Conservation (phyloP, 2,888 invertebrate species). For the Poecilus cupreus region DNA sequence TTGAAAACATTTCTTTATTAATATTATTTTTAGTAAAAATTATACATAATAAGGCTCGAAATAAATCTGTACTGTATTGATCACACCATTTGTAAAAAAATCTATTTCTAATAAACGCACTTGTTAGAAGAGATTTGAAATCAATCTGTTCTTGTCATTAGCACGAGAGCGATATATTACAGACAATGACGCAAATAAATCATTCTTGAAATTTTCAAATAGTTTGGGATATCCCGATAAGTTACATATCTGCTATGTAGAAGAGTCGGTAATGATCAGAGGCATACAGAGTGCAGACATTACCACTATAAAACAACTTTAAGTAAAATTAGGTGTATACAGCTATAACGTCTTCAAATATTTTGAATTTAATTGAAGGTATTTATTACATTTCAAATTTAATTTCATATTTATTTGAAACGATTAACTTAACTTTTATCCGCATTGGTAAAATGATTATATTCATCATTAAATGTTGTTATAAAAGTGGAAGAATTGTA, state of each 20-base stretch:
- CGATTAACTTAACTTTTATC: not conserved
- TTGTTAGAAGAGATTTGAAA: slow-evolving; percentile 7
- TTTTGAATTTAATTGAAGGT: slow-evolving; percentile 15
- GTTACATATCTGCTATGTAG: slow-evolving; percentile 18
- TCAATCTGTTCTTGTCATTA: slow-evolving; percentile 26
- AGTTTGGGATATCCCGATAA: no score
- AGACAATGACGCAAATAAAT: not conserved
- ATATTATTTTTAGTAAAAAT: slow-evolving; percentile 58
- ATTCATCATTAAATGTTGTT: not conserved
- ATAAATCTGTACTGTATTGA: slow-evolving; percentile 58
- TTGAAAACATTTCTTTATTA: slow-evolving; percentile 59
- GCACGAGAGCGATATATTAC: not conserved
- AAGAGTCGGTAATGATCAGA: slow-evolving; percentile 40
- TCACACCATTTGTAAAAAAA: slow-evolving; percentile 57
- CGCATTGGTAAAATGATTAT: slow-evolving; percentile 25
- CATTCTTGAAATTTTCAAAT: no score
- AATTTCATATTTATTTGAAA: slow-evolving; percentile 6
- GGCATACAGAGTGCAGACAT: slow-evolving; percentile 54
- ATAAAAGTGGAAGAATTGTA: not conserved
- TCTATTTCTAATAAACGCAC: slow-evolving; percentile 54
- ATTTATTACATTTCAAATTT: slow-evolving; percentile 36
- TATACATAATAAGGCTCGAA: slow-evolving; percentile 57
- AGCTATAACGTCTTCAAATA: slow-evolving; percentile 40
- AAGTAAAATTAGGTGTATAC: slow-evolving; percentile 48
- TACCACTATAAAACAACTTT: slow-evolving; percentile 54